These are phyloP conservation scores for Drosophila ezoana DNA, from an alignment of 2,888 invertebrate genomes.

Conservation along the genomic window DNA sequence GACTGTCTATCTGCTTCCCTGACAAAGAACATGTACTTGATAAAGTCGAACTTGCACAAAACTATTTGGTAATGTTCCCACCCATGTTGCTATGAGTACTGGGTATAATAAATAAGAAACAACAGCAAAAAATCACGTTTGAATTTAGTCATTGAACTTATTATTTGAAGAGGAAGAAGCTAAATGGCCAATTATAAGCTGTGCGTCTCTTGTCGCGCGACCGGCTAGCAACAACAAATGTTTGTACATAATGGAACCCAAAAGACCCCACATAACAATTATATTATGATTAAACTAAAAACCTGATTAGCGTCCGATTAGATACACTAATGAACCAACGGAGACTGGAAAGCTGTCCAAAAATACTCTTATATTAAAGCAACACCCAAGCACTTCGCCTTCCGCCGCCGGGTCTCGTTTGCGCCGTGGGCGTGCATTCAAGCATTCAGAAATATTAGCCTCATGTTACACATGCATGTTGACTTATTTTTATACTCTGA, in stretches of 20 bases:
- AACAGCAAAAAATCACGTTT: slow-evolving; percentile 43
- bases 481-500: not conserved
- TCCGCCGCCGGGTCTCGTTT: slow-evolving; percentile 30
- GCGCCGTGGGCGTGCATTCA: slow-evolving; percentile 28
- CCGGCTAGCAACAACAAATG: slow-evolving; percentile 41
- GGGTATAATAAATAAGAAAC: too few species aligned
- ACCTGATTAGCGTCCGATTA: slow-evolving; percentile 36
- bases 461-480: slow-evolving; percentile 5
- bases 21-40: too few species aligned
- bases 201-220: slow-evolving; percentile 15
- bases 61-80: too few species aligned
- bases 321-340: slow-evolving; percentile 29
- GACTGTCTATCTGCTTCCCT: too few species aligned
- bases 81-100: too few species aligned
- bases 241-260: slow-evolving; percentile 13
- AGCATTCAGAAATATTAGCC: slow-evolving; percentile 11
- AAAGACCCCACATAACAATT: slow-evolving; percentile 19
- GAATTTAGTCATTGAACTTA: slow-evolving; percentile 76
- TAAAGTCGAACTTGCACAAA: too few species aligned
- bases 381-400: not conserved
- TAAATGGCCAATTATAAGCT: slow-evolving; percentile 6
- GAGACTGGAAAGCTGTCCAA: not conserved
- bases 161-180: slow-evolving; percentile 38
- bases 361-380: not conserved
- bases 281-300: slow-evolving; percentile 31